Base-by-base conservation (phyloP, 2,888 invertebrate genomes). In the Poecilus cupreus region DNA sequence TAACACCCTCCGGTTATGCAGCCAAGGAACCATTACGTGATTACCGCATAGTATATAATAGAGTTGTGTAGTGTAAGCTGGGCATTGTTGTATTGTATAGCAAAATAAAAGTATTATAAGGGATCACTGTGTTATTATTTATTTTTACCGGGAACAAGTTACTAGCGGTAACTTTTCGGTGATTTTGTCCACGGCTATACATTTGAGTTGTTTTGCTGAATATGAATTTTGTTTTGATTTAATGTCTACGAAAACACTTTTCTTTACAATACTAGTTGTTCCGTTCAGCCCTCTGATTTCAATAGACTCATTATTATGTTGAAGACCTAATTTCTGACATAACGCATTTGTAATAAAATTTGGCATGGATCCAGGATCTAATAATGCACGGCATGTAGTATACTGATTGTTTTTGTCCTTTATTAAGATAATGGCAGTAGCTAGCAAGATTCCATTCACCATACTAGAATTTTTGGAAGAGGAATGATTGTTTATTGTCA, bases 131-230 rank as follows among this genome's bases (percentile, higher is more conserved):
- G n/a, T n/a, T n/a, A n/a, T n/a, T n/a, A n/a, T n/a, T n/a, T n/a
- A n/a, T n/a, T n/a, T n/a, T n/a, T n/a, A n/a, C n/a, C n/a, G n/a
- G n/a, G n/a, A n/a, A n/a, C n/a, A 10, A 11, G 70, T 32, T 1
- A 16, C n/a, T 43, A 70, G 11, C n/a, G 70, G 37, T 18, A 70
- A n/a, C 8, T 37, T 70, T n/a, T 70, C 70, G n/a, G 70, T 70
- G 10, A 32, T 70, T 32, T 32, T 70, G 3, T 70, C n/a, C n/a
- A n/a, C n/a, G n/a, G 16, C 8, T 37, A n/a, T n/a, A n/a, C n/a
- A n/a, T n/a, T n/a, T n/a, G n/a, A n/a, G n/a, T n/a, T n/a, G n/a
- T n/a, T n/a, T 37, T 20, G 37, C 37, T 11, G 37, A 70, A 70
- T 16, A 32, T 10, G 37, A n/a, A 43, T 43, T 70, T 10, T n/a